Base-by-base conservation (phyloP, 1,140 invertebrate genomes). In the Papilio aristodemus region DNA sequence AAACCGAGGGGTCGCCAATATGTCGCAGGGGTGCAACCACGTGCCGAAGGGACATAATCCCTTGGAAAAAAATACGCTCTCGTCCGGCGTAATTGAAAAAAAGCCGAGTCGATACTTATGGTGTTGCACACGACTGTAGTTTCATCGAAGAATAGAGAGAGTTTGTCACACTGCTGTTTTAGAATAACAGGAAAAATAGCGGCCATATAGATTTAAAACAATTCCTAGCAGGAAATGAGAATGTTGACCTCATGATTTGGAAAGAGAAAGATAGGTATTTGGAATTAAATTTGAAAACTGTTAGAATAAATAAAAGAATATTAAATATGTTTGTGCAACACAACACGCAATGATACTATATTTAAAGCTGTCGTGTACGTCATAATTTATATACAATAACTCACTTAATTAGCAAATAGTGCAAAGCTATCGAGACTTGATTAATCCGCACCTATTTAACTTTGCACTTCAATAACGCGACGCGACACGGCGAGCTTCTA, bases 71-170 rank as follows among this genome's bases (percentile, higher is more conserved):
- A 81, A 83, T 75, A 79, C 72, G 76, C 80, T 71, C 75, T 73
- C 81, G 86, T 80, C 84, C 76, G 70, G 73, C 76, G 81, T 87
- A 85, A 89, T 87, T 87, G 87, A 89, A 89, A 87, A 83, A 85
- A 64, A 64, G 32, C 60, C 37, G 1, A 19, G 38, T 43, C 17
- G 38, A 64, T 41, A 64, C 38, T 25, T 27, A 13, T 39, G 59
- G 36, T 39, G 59, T 64, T 32, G 57, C 14, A 54, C 22, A 9
- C 14, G 10, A 54, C n/a, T 25, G 11, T 50, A 3, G 14, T 43
- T 43, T 43, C 7, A 43, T 46, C 43, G 9, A 46, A 46, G 14
- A 19, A 8, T 46, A 19, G 17, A 46, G 14, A 14, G 2, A 17
- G 8, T 19, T 19, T 46, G 6, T 50, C 9, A 32, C 27, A 32